Conservation (phyloP, 2,888 invertebrate species). For the Netelia virgata region DNA sequence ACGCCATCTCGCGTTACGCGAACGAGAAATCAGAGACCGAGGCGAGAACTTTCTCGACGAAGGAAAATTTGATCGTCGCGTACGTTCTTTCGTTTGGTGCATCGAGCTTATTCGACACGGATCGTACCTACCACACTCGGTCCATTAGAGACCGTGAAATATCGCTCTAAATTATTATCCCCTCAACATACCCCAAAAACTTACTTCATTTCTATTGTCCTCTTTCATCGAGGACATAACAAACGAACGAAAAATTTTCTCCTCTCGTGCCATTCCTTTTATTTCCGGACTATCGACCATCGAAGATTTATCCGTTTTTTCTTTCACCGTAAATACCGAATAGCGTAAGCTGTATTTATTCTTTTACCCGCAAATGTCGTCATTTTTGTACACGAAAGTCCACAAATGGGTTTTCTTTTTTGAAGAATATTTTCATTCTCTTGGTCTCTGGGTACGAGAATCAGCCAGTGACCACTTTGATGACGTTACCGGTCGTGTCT, state of each 20-base stretch:
- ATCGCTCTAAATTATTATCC: constrained; percentile 36
- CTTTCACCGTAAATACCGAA: constrained; percentile 5
- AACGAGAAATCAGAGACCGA: background rate
- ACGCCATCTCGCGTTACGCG: constrained; percentile 25
- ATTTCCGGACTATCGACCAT: constrained; percentile 53
- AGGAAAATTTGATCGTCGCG: background rate
- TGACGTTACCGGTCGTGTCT: constrained; percentile 27
- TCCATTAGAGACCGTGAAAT: constrained; percentile 40
- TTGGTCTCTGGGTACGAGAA: background rate
- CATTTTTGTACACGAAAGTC: constrained; percentile 12
- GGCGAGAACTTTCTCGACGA: background rate
- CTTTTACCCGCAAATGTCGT: constrained; percentile 31
- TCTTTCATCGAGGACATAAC: constrained; percentile 38
- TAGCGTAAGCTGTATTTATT: constrained; percentile 20
- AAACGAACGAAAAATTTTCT: constrained; percentile 13
- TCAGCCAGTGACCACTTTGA: constrained; percentile 30
- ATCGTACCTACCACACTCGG: background rate
- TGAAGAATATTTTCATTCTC: constrained; percentile 10
- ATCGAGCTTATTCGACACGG: background rate
- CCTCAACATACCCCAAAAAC: constrained; percentile 61
- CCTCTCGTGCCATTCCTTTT: constrained; percentile 44
- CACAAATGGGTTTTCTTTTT: constrained; percentile 35
- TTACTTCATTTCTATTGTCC: constrained; percentile 66
- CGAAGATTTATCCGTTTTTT: constrained; percentile 59
- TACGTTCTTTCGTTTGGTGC: background rate